A percentile compares a stretch with the other conserved stretches of the same genome.
Evolutionary conservation across 2,113 vertebrate genomes (phyloP).

Genomic region (Antechinus flavipes): DNA sequence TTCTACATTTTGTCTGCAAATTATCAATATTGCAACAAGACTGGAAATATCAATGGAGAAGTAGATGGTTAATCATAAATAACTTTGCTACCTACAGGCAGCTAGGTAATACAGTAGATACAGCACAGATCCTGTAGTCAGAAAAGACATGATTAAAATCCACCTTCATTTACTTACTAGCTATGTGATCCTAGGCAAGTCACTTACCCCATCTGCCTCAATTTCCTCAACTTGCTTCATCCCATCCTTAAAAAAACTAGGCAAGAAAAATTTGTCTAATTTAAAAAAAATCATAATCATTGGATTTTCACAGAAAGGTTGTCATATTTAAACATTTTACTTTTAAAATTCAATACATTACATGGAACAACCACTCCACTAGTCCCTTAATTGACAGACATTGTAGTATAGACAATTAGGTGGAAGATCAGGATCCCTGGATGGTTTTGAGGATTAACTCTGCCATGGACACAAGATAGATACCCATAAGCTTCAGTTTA

Average conservation of each 20-base stretch:
- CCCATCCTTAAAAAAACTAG: background rate
- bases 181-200: background rate
- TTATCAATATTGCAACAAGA: background rate
- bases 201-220: background rate
- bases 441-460: slow-evolving; percentile 11
- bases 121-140: background rate
- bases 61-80: background rate
- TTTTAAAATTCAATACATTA: background rate
- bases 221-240: background rate
- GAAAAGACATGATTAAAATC: background rate
- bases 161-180: background rate
- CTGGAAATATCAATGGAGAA: background rate
- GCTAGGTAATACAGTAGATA: background rate
- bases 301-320: background rate
- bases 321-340: background rate
- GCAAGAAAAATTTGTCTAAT: background rate
- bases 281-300: background rate
- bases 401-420: background rate
- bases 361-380: background rate
- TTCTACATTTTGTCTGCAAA: background rate
- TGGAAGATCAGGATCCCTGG: background rate
- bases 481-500: slow-evolving; percentile 32
- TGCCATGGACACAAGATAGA: background rate
- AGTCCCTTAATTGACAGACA: background rate
- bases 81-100: background rate